Base-by-base conservation (phyloP, 92 coral and sea anemone species). In the Anthopleura xanthogrammica region DNA sequence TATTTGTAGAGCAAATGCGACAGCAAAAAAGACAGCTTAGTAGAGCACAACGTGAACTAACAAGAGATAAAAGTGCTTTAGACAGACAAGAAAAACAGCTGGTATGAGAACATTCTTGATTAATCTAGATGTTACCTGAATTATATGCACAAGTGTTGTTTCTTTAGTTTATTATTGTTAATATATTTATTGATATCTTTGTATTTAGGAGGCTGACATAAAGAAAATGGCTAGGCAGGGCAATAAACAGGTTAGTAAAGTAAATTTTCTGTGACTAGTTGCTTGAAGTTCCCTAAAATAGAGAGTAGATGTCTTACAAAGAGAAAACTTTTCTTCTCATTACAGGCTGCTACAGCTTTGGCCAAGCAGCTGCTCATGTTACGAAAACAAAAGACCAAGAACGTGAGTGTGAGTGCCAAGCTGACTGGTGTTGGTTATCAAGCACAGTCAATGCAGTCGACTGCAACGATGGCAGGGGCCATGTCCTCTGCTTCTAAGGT, bases 401-500 rank as follows among this genome's bases (percentile, higher is more conserved):
- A 94, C 52, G 82, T 94, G 91, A 88, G 89, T 29, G 90, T 95
- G 7, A 92, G 90, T 75, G 89, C 99, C 12, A 88, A 88, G 72
- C 82, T 97, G 19, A 77, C 90, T 85, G 99, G 97, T 22, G 85
- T 97, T 75, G 98, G 99, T 36, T 94, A 97, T 79, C 99, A 97
- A 80, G 90, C 95, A 79, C 99, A 97, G 68, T 84, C 99, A 12
- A 94, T 97, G 99, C 99, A 97, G 66, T 94, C 99, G 0, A 87
- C 95, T n/a, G 95, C 94, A n/a, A 92, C 90, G 82, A 97, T 97
- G 99, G 99, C 98, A 29, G 97, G 97, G 24, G 98, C 99, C 41
- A 97, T 97, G 99, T 92, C 98, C 23, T 87, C 97, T 8, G 95
- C 98, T 58, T 88, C 95, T 46, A 94, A 97, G 94, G 99, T 94